Evolutionary conservation across 2,888 invertebrate species (phyloP).

Genomic region (Biston stratarius): DNA sequence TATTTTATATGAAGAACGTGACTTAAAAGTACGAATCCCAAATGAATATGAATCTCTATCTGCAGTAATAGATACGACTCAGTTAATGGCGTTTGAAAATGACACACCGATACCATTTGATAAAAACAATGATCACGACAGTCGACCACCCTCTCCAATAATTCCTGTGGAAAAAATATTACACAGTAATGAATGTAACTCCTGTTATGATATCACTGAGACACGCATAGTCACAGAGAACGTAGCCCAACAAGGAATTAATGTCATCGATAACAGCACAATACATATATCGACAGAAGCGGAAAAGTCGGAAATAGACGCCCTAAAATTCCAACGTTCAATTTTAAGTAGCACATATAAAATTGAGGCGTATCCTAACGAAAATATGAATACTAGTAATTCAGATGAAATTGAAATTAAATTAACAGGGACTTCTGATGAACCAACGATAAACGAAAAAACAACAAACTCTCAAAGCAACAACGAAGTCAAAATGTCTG

Average conservation of each 20-base stretch:
- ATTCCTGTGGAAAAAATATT: neutral
- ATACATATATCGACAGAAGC: neutral
- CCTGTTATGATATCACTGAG: neutral
- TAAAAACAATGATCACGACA: neutral
- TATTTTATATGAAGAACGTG: neutral
- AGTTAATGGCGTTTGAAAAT: neutral
- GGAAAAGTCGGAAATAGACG: neutral
- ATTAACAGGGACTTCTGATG: conserved; percentile 14
- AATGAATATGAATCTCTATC: conserved; percentile 6
- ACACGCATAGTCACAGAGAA: neutral
- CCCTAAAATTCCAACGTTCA: neutral
- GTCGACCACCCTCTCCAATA: neutral
- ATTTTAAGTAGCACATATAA: neutral
- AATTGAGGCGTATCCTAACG: neutral
- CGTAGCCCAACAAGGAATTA: neutral
- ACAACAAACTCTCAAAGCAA: neutral
- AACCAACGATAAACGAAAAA: neutral
- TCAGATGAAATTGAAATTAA: conserved; percentile 15
- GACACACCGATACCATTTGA: neutral
- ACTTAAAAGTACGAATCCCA: neutral
- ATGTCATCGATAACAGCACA: neutral
- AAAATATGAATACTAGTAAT: neutral
- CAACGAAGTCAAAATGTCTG: neutral
- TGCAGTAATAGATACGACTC: conserved; percentile 3
- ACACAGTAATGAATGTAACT: neutral